A percentile compares a stretch with the other conserved stretches of the same genome.
These are phyloP conservation scores for Nothobranchius furzeri DNA, from an alignment of 2,113 vertebrate species.

Conservation along the genomic window DNA sequence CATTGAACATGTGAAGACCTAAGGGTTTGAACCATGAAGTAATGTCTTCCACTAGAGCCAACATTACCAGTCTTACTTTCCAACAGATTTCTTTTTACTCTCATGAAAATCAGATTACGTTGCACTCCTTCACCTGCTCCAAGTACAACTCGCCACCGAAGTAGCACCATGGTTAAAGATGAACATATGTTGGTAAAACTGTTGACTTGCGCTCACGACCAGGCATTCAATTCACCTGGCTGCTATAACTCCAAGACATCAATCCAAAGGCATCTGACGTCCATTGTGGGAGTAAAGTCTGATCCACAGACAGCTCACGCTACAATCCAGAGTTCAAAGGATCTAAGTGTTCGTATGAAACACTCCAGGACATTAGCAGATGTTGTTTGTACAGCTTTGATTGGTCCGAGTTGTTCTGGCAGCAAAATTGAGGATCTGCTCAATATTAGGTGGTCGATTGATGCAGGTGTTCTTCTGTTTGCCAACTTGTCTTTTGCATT, in stretches of 20 bases:
- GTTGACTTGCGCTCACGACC: neutral
- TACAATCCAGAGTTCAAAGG: conserved; percentile 2
- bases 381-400: neutral
- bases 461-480: neutral
- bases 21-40: too few relatives aligned
- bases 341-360: neutral
- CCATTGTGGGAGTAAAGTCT: neutral
- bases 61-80: too few relatives aligned
- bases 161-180: too few relatives aligned
- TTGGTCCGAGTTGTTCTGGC: neutral
- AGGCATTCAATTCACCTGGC: neutral
- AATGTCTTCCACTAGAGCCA: too few relatives aligned
- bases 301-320: neutral
- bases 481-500: neutral
- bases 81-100: too few relatives aligned
- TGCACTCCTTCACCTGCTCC: too few relatives aligned
- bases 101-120: too few relatives aligned
- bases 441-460: neutral
- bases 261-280: neutral
- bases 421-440: neutral
- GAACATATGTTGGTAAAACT: neutral
- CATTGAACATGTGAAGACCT: too few relatives aligned
- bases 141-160: too few relatives aligned
- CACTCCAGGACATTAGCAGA: neutral
- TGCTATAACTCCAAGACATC: neutral